Percentiles rank a stretch among this genome's conserved stretches.
These are phyloP conservation scores for Catamblyrhynchus diadema DNA, from an alignment of 2,797 vertebrate genomes.

Conservation along the genomic window DNA sequence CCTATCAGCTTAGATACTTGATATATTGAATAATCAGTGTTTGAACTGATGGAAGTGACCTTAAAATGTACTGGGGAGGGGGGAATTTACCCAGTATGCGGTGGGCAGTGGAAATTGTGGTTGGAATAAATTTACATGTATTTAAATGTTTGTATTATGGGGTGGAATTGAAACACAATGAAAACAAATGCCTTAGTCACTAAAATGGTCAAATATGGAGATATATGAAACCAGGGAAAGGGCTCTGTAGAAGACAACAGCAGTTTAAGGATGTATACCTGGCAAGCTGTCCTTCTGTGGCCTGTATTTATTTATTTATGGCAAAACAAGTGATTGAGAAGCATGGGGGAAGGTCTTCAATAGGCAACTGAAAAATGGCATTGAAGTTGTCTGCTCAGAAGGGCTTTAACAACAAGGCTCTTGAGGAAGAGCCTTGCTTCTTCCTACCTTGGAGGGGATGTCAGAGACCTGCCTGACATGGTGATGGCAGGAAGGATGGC, in stretches of 20 bases:
- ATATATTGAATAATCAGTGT: slow-evolving; percentile 42
- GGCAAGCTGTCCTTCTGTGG: neutral
- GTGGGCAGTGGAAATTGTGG: neutral
- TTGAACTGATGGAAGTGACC: slow-evolving; percentile 42
- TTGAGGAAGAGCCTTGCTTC: neutral
- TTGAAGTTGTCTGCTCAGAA: neutral
- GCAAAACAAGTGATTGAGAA: neutral
- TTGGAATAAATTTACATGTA: neutral
- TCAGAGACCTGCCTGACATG: fast-evolving
- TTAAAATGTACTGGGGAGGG: neutral
- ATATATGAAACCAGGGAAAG: neutral
- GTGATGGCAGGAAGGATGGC: neutral
- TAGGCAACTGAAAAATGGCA: neutral
- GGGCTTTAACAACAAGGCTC: neutral
- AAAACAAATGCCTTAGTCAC: neutral
- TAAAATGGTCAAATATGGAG: neutral
- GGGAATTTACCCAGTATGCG: neutral
- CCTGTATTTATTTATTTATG: neutral
- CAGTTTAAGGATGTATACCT: neutral
- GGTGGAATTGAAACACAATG: neutral
- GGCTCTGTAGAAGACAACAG: neutral
- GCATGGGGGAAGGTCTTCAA: neutral
- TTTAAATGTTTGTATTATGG: neutral
- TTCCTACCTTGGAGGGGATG: fast-evolving
- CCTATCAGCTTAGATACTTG: neutral